Evolutionary conservation across 2,888 invertebrate species (phyloP).

Genomic region (Lasioglossum pauxillum): DNA sequence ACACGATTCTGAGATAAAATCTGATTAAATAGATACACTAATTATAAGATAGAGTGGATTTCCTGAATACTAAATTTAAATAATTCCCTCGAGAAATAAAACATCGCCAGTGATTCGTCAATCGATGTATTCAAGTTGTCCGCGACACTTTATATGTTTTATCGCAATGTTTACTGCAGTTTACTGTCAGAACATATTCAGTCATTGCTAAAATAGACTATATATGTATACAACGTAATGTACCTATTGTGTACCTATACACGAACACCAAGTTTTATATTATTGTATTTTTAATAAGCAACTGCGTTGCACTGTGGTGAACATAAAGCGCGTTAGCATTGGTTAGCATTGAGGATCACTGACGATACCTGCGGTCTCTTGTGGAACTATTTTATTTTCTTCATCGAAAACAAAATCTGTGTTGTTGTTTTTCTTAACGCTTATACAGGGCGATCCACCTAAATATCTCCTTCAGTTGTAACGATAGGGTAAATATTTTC

Average conservation of each 20-base stretch:
- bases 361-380: neutral
- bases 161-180: neutral
- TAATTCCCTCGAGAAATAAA: neutral
- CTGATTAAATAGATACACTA: neutral
- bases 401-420: neutral
- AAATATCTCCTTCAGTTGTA: neutral
- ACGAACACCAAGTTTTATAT: neutral
- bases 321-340: neutral
- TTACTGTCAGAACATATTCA: neutral
- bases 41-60: neutral
- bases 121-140: neutral
- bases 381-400: constrained; percentile 1
- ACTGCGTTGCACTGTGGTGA: neutral
- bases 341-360: neutral
- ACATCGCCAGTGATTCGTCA: neutral
- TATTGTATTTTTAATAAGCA: neutral
- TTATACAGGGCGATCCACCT: neutral
- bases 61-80: neutral
- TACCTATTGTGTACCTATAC: neutral
- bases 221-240: neutral
- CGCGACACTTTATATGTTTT: neutral
- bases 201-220: neutral
- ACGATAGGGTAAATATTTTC: neutral
- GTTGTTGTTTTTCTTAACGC: neutral
- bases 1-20: neutral